These are phyloP conservation scores for Ceratina australensis DNA, from an alignment of 1,140 invertebrate species.

Conservation along the genomic window DNA sequence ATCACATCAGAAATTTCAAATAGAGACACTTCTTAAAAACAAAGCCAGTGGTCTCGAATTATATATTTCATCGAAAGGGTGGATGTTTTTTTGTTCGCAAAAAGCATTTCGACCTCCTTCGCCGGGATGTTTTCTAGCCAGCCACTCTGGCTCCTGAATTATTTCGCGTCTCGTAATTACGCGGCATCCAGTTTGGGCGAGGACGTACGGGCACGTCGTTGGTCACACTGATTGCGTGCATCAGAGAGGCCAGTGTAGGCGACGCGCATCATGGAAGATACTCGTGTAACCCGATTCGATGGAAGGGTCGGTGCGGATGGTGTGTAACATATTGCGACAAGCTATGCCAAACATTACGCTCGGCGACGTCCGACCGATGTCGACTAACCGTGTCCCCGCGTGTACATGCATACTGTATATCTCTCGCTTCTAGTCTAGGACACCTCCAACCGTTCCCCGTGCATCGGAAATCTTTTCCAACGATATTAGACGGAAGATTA, in stretches of 20 bases:
- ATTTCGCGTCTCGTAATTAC: constrained; percentile 60
- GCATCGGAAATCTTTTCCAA: neutral
- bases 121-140: constrained; percentile 24
- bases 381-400: constrained; percentile 60
- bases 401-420: constrained; percentile 47
- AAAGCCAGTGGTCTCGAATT: neutral
- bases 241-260: constrained; percentile 26
- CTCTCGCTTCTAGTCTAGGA: too few species aligned
- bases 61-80: constrained; percentile 4
- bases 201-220: constrained; percentile 41
- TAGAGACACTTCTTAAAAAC: neutral
- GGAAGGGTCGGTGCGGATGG: constrained; percentile 47
- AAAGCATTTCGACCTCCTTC: neutral
- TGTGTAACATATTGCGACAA: constrained; percentile 74
- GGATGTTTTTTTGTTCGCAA: neutral
- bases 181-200: constrained; percentile 47
- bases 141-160: constrained; percentile 44
- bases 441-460: neutral
- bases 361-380: constrained; percentile 64
- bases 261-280: constrained; percentile 25
- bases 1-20: neutral
- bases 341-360: constrained; percentile 72
- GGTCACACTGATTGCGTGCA: constrained; percentile 57
- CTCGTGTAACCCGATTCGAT: constrained; percentile 75
- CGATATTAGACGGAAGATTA: neutral